A percentile compares a stretch with the other conserved stretches of the same genome.
These are phyloP conservation scores for Tenualosa ilisha DNA, from an alignment of 2,797 vertebrate species.

Conservation along the genomic window DNA sequence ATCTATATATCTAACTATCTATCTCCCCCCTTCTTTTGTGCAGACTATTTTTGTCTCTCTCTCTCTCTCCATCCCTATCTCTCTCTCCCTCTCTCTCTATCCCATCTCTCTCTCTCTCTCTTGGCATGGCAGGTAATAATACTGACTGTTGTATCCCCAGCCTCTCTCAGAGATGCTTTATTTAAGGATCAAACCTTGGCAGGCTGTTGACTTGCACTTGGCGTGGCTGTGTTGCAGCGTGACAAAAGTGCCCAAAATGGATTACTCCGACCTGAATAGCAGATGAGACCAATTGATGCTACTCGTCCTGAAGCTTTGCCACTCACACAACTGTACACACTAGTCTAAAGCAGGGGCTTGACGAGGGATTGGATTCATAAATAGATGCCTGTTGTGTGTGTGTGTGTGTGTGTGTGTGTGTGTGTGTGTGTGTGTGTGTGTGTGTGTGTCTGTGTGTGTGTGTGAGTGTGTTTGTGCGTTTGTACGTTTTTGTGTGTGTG, in stretches of 20 bases:
- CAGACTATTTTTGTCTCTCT: neutral
- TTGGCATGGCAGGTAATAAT: neutral
- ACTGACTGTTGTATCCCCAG: neutral
- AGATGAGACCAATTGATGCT: neutral
- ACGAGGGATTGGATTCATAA: neutral
- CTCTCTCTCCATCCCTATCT: neutral
- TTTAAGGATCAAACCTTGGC: constrained; percentile 15
- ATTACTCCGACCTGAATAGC: constrained; percentile 3
- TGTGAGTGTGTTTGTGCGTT: too few species aligned
- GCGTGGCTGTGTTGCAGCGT: neutral
- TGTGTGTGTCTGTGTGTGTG: too few species aligned
- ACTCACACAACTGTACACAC: neutral
- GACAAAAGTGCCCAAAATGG: constrained; percentile 12
- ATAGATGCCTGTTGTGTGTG: neutral
- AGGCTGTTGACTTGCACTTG: constrained; percentile 20
- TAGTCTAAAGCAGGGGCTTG: neutral
- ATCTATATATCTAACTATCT: constrained; percentile 10
- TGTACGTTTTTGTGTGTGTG: neutral
- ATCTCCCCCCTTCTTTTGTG: neutral
- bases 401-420: too few species aligned
- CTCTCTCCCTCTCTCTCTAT: neutral
- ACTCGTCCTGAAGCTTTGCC: neutral
- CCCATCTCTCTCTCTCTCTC: neutral
- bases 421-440: too few species aligned
- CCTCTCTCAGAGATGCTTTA: neutral